These are phyloP conservation scores for Heliconius nattereri DNA, from an alignment of 1,140 invertebrate genomes.

Conservation along the genomic window DNA sequence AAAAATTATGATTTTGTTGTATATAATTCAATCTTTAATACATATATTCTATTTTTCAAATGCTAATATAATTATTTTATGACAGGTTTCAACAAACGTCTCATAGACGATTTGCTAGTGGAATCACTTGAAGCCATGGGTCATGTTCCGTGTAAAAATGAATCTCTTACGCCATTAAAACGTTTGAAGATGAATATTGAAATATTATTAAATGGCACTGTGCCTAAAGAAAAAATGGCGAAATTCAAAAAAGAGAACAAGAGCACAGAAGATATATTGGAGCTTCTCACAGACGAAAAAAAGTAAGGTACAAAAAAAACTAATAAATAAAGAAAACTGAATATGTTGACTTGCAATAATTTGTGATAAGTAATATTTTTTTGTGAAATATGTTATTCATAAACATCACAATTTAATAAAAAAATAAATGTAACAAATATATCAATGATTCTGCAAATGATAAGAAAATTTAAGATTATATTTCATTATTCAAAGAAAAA, in stretches of 20 bases:
- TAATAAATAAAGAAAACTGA: neutral
- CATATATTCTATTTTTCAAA: neutral
- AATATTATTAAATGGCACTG: constrained; percentile 90
- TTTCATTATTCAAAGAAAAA: neutral
- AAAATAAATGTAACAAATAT: neutral
- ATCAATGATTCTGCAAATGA: neutral
- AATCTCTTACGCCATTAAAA: constrained; percentile 81
- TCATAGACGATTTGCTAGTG: constrained; percentile 91
- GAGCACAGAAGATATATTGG: constrained; percentile 88
- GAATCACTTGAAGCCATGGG: constrained; percentile 89
- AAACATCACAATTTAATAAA: constrained; percentile 10
- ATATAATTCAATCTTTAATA: neutral
- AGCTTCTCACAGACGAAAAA: constrained; percentile 84
- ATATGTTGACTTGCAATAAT: neutral
- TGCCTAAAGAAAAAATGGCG: constrained; percentile 89
- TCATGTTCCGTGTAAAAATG: constrained; percentile 83
- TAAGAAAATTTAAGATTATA: neutral
- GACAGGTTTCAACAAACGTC: constrained; percentile 85
- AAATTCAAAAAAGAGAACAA: constrained; percentile 87
- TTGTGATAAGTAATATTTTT: neutral
- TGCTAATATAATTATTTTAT: constrained; percentile 20
- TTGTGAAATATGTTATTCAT: neutral
- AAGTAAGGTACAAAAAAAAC: constrained; percentile 39
- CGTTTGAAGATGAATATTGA: constrained; percentile 87
- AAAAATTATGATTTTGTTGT: neutral